Evolutionary conservation across 35 echinoderm and acorn worm genomes (phyloP), one percentile per base, ranked within the genome.

Genomic region (Diadema setosum): DNA sequence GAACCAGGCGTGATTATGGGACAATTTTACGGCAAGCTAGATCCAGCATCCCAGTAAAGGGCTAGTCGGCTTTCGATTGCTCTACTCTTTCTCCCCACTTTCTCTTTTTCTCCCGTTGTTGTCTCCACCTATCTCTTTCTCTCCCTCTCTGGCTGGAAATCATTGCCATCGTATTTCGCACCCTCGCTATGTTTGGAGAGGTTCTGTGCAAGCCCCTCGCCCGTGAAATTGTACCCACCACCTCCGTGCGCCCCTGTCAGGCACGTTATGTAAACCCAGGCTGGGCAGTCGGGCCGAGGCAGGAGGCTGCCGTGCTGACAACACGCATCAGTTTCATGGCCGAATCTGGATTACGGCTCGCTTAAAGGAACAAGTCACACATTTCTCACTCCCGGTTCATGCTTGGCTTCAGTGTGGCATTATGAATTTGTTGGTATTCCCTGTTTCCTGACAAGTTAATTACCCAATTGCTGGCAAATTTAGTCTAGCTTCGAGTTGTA

Each of bases 161-260:
- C 37, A 34, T 67, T 67, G 63, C 37, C 63, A 67, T 67, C 63
- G 37, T 34, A 29, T 26, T 32, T 33, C 27, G 63, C 63, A 67
- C 63, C 63, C n/a, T 67, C 63, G 27, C 63, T 34, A 67, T 67
- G 63, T 67, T 67, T 67, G 63, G 63, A 67, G 63, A 67, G 63
- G 12, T 33, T 26, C 63, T 67, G 30, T 67, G 63, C 63, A 67
- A 33, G 63, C 27, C 63, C 63, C 63, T 67, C 63, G 63, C 30
- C 63, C 29, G 63, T 67, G 30, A 67, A 67, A 67, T 67, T 33
- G 37, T 67, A 67, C 63, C 63, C 63, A 67, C 27, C 63, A 33
- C 37, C 25, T 34, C 26, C 63, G 63, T 67, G 63, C 63, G 2
- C 27, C 27, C 63, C 63, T 12, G 24, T 34, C 63, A 16, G 24